Percentiles rank a stretch among this genome's conserved stretches.
phyloP scores from a whole-genome alignment of 2,888 invertebrate species.

The Hypomecis atomaria region DNA sequence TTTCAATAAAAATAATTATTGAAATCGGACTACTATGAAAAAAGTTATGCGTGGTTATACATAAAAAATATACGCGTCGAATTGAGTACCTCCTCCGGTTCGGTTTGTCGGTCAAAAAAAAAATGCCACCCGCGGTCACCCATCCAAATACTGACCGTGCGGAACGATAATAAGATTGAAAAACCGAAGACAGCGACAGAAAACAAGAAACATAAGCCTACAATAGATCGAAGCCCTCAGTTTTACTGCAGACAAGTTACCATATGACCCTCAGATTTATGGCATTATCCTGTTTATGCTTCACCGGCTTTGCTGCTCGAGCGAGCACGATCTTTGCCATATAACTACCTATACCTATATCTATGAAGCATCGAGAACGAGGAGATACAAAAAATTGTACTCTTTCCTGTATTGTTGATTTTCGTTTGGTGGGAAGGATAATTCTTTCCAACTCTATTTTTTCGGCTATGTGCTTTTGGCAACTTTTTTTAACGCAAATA shows the following conservation, averaged over 20 bases:
- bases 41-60: no score
- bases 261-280: slow-evolving; percentile 64
- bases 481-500: no score
- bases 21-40: no score
- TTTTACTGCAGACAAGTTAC: slow-evolving; percentile 49
- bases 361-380: neutral
- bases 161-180: neutral
- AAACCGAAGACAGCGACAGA: slow-evolving; percentile 7
- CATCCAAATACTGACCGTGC: no score
- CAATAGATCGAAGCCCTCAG: slow-evolving; percentile 52
- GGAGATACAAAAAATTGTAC: neutral
- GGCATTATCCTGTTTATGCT: slow-evolving; percentile 67
- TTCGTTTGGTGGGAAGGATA: no score
- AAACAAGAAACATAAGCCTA: slow-evolving; percentile 42
- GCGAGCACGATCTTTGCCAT: slow-evolving; percentile 47
- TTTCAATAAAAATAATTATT: no score
- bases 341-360: slow-evolving; percentile 13
- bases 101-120: no score
- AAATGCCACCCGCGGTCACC: no score
- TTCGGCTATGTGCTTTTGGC: no score
- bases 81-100: no score
- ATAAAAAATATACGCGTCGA: no score
- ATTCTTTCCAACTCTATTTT: no score
- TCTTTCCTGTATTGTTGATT: neutral
- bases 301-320: slow-evolving; percentile 66